These are phyloP conservation scores for Melanostoma mellinum DNA, from an alignment of 2,888 invertebrate species.

Conservation along the genomic window DNA sequence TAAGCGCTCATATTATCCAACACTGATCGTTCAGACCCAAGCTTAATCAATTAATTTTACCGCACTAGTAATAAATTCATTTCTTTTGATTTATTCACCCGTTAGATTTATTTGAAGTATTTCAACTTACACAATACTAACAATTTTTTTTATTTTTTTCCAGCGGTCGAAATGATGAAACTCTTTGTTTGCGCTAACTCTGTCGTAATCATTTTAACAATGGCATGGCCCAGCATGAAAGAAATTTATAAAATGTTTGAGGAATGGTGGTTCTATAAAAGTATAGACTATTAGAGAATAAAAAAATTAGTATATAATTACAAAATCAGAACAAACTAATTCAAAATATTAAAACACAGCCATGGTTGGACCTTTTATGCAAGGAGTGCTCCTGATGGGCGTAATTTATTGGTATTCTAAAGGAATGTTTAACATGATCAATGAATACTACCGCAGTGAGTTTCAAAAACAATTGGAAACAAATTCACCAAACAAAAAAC, in stretches of 20 bases:
- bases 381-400: constrained; percentile 86
- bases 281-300: not conserved
- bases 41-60: too few species aligned
- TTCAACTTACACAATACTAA: not conserved
- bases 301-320: constrained; percentile 1
- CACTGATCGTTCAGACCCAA: too few species aligned
- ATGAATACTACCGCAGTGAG: constrained; percentile 88
- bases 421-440: constrained; percentile 88
- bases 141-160: constrained; percentile 77
- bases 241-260: constrained; percentile 83
- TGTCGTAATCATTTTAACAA: constrained; percentile 87
- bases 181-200: constrained; percentile 91
- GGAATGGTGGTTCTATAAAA: constrained; percentile 81
- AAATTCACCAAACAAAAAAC: not conserved
- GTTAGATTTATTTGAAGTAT: not conserved
- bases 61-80: too few species aligned
- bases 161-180: constrained; percentile 88
- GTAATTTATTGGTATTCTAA: constrained; percentile 89
- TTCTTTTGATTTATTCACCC: not conserved
- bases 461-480: constrained; percentile 83
- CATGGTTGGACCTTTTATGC: constrained; percentile 86
- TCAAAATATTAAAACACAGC: constrained; percentile 32
- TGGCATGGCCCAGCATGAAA: constrained; percentile 89
- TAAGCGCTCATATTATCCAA: too few species aligned
- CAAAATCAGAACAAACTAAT: constrained; percentile 1